Evolutionary conservation across 2,888 invertebrate genomes (phyloP).

Genomic region (Tetropium fuscum): DNA sequence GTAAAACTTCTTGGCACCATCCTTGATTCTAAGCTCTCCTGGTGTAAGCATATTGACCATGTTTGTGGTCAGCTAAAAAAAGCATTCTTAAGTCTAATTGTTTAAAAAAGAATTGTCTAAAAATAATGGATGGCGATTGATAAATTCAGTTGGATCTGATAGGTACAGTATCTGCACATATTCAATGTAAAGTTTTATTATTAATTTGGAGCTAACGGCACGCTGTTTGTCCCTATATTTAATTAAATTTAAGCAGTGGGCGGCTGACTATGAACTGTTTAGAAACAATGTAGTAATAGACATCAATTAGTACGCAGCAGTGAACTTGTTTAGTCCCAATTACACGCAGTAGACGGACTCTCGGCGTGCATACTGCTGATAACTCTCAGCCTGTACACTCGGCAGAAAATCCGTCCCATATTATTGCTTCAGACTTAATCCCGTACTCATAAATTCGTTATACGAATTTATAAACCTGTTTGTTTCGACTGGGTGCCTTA

Average conservation of each 20-base stretch:
- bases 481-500: slow-evolving; percentile 18
- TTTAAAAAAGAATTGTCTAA: too few relatives aligned
- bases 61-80: too few relatives aligned
- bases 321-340: slow-evolving; percentile 67
- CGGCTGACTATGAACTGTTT: slow-evolving; percentile 51
- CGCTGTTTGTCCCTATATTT: slow-evolving; percentile 45
- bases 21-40: too few relatives aligned
- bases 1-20: too few relatives aligned
- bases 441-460: slow-evolving; percentile 12
- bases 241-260: slow-evolving; percentile 60
- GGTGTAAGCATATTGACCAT: too few relatives aligned
- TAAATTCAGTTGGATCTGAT: too few relatives aligned
- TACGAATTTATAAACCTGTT: slow-evolving; percentile 21
- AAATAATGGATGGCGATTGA: too few relatives aligned
- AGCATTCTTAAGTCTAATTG: too few relatives aligned
- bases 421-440: slow-evolving; percentile 32
- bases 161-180: too few relatives aligned
- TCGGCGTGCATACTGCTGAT: slow-evolving; percentile 63
- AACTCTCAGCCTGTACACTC: slow-evolving; percentile 45
- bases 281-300: slow-evolving; percentile 66
- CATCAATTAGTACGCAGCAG: slow-evolving; percentile 66
- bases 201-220: slow-evolving; percentile 7
- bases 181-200: slow-evolving; percentile 2
- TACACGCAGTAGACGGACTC: slow-evolving; percentile 65
- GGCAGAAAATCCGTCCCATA: slow-evolving; percentile 35